Conservation (phyloP, 1,140 invertebrate genomes). For the Zaprionus ornatus region DNA sequence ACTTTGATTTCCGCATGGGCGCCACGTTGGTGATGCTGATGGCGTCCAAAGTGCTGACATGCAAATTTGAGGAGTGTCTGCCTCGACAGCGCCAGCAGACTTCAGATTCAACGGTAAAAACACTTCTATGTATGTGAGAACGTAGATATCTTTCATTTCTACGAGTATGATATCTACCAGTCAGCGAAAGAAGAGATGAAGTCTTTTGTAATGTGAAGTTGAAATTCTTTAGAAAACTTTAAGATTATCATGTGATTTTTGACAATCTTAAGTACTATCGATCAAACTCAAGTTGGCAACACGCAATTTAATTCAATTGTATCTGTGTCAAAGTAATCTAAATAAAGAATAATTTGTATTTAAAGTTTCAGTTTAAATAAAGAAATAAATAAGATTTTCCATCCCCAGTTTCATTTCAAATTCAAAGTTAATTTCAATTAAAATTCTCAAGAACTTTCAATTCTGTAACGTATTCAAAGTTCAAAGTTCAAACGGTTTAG, state of each 20-base stretch:
- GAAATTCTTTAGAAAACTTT: constrained; percentile 1
- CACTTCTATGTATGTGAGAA: not conserved
- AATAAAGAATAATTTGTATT: not conserved
- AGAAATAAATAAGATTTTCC: not conserved
- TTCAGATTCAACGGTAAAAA: not conserved
- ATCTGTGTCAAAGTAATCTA: not conserved
- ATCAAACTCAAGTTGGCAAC: not conserved
- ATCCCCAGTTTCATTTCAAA: not conserved
- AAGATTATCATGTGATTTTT: not conserved
- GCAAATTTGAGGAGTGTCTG: constrained; percentile 33
- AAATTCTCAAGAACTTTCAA: not conserved
- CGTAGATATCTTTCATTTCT: not conserved
- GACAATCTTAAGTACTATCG: constrained; percentile 1
- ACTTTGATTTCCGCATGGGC: constrained; percentile 76
- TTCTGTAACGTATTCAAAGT: not conserved
- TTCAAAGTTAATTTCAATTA: not conserved
- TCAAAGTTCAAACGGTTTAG: not conserved
- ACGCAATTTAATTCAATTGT: not conserved
- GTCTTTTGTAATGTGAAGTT: not conserved
- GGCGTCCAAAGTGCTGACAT: constrained; percentile 45
- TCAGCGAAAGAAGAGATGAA: not conserved
- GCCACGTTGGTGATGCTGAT: constrained; percentile 27
- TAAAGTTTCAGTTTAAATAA: too few relatives aligned
- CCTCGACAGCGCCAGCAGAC: not conserved
- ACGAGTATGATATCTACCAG: not conserved